Conservation (phyloP, 2,888 invertebrate species). For the Protophormia terraenovae region DNA sequence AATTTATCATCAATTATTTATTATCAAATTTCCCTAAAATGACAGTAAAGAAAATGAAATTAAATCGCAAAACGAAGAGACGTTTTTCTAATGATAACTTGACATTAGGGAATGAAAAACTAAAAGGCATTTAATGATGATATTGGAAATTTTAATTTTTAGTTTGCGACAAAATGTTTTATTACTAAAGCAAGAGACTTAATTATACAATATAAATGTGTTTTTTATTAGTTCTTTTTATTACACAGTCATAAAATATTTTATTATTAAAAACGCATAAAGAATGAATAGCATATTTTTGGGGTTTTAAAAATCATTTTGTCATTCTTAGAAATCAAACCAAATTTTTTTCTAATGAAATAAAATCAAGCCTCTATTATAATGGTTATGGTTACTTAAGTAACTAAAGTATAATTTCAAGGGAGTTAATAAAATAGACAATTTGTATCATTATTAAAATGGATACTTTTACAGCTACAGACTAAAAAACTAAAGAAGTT, state of each 20-base stretch:
- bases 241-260: not conserved
- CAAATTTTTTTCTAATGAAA: not conserved
- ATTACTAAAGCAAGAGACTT: not conserved
- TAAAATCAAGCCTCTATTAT: not conserved
- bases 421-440: not conserved
- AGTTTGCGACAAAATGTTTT: not conserved
- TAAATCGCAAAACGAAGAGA: not conserved
- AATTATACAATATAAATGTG: constrained; percentile 1
- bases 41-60: constrained; percentile 26
- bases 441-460: too few relatives aligned
- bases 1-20: constrained; percentile 57
- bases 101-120: not conserved
- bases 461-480: too few relatives aligned
- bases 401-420: not conserved
- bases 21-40: constrained; percentile 19
- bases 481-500: too few relatives aligned
- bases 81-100: not conserved
- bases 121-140: not conserved
- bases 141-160: not conserved
- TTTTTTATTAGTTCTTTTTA: constrained; percentile 15
- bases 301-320: not conserved
- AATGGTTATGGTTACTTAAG: not conserved
- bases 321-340: not conserved
- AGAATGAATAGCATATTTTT: not conserved
- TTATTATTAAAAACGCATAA: not conserved